Conservation (phyloP, 2,888 invertebrate species). For the Melanostoma mellinum region DNA sequence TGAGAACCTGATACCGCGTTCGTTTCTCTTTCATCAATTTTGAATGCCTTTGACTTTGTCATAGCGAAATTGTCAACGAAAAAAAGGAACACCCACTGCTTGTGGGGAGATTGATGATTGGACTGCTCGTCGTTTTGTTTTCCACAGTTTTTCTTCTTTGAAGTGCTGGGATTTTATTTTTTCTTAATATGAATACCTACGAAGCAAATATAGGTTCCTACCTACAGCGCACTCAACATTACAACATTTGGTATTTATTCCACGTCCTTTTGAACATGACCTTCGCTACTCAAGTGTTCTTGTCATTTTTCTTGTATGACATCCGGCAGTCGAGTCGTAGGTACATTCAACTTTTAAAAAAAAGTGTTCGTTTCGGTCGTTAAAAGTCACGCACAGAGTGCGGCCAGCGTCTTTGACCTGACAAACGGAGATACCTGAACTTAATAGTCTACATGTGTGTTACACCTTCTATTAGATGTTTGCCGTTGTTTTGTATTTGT, state of each 20-base stretch:
- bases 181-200: not conserved
- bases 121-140: too few species aligned
- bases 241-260: constrained; percentile 18
- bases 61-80: too few species aligned
- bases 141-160: too few species aligned
- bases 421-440: constrained; percentile 30
- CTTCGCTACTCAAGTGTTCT: constrained; percentile 23
- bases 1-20: too few species aligned
- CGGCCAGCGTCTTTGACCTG: constrained; percentile 24
- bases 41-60: too few species aligned
- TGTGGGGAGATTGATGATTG: too few species aligned
- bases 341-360: not conserved
- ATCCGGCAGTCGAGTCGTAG: not conserved
- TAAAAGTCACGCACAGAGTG: constrained; percentile 48
- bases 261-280: constrained; percentile 46
- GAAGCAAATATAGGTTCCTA: not conserved
- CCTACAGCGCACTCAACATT: constrained; percentile 4
- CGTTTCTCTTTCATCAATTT: too few species aligned
- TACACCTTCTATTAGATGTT: constrained; percentile 22
- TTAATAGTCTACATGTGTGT: constrained; percentile 38
- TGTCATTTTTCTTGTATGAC: constrained; percentile 13
- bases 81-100: too few species aligned
- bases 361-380: constrained; percentile 30
- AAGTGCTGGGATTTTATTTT: not conserved
- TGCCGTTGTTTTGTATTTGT: not conserved